phyloP scores from a whole-genome alignment of 2,797 vertebrate species.

The Platyrinchus mystaceus region DNA sequence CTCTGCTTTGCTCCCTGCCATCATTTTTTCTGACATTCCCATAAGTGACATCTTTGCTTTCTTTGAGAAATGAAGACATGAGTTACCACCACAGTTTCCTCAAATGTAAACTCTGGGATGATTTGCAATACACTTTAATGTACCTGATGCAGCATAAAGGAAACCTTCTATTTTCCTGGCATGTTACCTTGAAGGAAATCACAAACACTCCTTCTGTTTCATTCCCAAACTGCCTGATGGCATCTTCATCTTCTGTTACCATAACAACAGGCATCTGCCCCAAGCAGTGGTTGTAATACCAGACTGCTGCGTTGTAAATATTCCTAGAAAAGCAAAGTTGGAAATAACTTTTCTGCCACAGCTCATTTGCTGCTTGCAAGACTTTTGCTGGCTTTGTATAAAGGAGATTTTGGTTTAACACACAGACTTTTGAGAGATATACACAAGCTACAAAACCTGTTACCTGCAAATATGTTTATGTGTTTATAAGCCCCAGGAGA shows the following conservation, averaged over 20 bases:
- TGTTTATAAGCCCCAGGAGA: neutral
- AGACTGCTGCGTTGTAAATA: conserved; percentile 91
- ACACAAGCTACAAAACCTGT: neutral
- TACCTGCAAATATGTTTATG: neutral
- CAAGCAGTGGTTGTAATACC: conserved; percentile 91
- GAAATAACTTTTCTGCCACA: neutral
- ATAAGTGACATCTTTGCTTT: neutral
- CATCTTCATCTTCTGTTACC: conserved; percentile 89
- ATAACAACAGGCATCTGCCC: conserved; percentile 88
- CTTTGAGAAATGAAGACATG: neutral
- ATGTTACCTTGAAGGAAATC: conserved; percentile 88
- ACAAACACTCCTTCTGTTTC: conserved; percentile 90
- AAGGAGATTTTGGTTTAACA: neutral
- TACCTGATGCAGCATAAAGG: neutral
- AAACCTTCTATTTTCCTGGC: neutral
- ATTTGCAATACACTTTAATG: neutral
- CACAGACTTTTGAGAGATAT: neutral
- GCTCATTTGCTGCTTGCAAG: neutral
- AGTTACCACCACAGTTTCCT: neutral
- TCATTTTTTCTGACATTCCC: neutral
- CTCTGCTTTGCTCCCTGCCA: neutral
- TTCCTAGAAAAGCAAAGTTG: conserved; percentile 78
- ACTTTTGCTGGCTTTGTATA: neutral
- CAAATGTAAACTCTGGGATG: neutral
- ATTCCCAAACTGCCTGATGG: conserved; percentile 81